These are phyloP conservation scores for Taxidea taxus DNA, from an alignment of 2,113 vertebrate genomes.

Conservation along the genomic window DNA sequence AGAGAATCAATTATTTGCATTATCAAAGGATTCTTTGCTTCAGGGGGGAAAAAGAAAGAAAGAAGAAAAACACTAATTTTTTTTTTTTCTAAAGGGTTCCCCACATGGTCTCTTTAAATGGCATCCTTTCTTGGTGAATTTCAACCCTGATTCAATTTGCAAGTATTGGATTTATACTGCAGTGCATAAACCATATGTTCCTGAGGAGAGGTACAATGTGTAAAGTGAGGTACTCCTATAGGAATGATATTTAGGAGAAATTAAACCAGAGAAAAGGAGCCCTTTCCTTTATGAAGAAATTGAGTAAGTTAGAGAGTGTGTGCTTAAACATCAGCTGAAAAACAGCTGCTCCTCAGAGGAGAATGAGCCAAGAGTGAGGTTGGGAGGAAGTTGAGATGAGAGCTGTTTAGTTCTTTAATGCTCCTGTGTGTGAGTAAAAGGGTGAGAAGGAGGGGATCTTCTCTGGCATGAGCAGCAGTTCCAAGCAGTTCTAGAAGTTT, in stretches of 20 bases:
- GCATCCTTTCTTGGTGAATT: conserved; percentile 17
- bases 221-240: conserved; percentile 49
- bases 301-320: conserved; percentile 78
- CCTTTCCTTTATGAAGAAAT: conserved; percentile 69
- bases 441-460: conserved; percentile 83
- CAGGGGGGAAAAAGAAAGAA: not conserved
- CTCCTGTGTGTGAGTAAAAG: conserved; percentile 87
- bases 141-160: conserved; percentile 30
- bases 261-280: conserved; percentile 40
- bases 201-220: not conserved
- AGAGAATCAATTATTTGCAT: conserved; percentile 1
- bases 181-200: conserved; percentile 14
- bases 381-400: conserved; percentile 85
- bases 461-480: conserved; percentile 74
- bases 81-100: not conserved
- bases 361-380: conserved; percentile 80
- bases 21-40: conserved; percentile 42
- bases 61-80: not conserved
- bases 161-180: conserved; percentile 28
- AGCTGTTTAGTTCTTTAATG: conserved; percentile 85
- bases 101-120: not conserved
- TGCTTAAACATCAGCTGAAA: conserved; percentile 86
- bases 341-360: conserved; percentile 83
- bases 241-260: conserved; percentile 51
- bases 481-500: conserved; percentile 84